Evolutionary conservation across 1,140 invertebrate genomes (phyloP), one percentile per base, ranked within the genome.

Genomic region (Scaptomyza graminum): DNA sequence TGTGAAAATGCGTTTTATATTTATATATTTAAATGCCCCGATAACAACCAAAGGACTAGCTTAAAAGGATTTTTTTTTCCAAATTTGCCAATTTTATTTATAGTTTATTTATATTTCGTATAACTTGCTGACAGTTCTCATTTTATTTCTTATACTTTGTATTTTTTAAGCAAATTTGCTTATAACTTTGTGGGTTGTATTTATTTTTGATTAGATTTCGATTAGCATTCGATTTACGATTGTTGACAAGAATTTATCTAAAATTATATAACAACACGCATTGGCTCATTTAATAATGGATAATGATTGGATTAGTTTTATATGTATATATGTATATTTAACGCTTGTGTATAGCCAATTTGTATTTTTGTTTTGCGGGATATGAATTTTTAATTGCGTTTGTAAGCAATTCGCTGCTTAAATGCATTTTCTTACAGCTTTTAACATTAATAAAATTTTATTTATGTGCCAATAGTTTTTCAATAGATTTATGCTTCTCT

Each of bases 221-320:
- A 62, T 31, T 31, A 54, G 65, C 50, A 15, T 85, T 85, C 61
- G 71, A 63, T 82, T 84, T 65, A 72, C 54, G 62, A 64, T 51
- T 62, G n/a, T 67, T 71, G 55, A 68, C 68, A 61, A 31, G 59
- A 65, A 63, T 63, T 66, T 69, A 79, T 75, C 80, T 85, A 85
- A 87, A 85, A 85, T 87, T 85, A 85, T 85, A 76, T 85, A 85
- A 85, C 82, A 85, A 85, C 83, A 81, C 82, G 70, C 76, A 66
- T 74, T 71, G 77, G 63, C 61, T 59, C 71, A 61, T 76, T 57
- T 63, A 63, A 65, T 73, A 74, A 56, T 55, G 51, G 18, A 22
- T 22, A 22, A n/a, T n/a, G n/a, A 55, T 54, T 39, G 43, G 61
- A 66, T 75, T 71, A 61, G 49, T 82, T 63, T 46, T 70, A 66